These are phyloP conservation scores for Drosophila mimetica DNA, from an alignment of 2,888 invertebrate genomes.

Conservation along the genomic window DNA sequence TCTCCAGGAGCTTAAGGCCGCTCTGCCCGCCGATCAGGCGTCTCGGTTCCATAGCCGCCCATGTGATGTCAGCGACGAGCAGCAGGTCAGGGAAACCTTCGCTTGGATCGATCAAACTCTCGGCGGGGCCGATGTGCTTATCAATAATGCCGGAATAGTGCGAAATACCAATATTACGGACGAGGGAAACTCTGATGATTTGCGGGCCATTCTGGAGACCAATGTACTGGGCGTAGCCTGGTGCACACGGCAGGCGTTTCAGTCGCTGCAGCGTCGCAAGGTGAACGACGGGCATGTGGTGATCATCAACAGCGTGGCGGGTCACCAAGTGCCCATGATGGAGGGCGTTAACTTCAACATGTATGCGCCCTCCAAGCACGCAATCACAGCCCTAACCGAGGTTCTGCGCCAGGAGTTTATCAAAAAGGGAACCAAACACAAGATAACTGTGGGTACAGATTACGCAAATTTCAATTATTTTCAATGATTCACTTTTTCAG, in stretches of 20 bases:
- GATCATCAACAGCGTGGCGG: constrained; percentile 83
- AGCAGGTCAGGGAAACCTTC: constrained; percentile 85
- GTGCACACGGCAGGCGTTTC: constrained; percentile 85
- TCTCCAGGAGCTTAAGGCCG: constrained; percentile 61
- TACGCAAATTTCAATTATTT: background rate
- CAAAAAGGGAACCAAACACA: constrained; percentile 58
- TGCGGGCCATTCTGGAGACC: constrained; percentile 82
- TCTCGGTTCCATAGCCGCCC: constrained; percentile 80
- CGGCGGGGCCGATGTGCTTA: constrained; percentile 86
- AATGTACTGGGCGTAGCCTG: constrained; percentile 84
- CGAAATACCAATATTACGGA: constrained; percentile 39
- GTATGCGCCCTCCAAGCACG: constrained; percentile 78
- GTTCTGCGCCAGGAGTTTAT: constrained; percentile 78
- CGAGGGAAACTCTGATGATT: constrained; percentile 58
- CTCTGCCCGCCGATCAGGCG: too few species aligned
- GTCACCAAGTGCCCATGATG: constrained; percentile 68
- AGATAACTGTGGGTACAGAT: constrained; percentile 59
- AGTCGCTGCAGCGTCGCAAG: constrained; percentile 84
- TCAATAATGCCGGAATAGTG: constrained; percentile 86
- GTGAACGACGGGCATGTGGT: constrained; percentile 85
- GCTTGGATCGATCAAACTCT: constrained; percentile 84
- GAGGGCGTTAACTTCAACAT: constrained; percentile 67
- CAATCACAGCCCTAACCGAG: constrained; percentile 75
- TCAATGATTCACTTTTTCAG: constrained; percentile 33
- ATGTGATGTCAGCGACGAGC: constrained; percentile 86